Conservation (phyloP, 2,888 invertebrate species). For the Nowickia ferox region DNA sequence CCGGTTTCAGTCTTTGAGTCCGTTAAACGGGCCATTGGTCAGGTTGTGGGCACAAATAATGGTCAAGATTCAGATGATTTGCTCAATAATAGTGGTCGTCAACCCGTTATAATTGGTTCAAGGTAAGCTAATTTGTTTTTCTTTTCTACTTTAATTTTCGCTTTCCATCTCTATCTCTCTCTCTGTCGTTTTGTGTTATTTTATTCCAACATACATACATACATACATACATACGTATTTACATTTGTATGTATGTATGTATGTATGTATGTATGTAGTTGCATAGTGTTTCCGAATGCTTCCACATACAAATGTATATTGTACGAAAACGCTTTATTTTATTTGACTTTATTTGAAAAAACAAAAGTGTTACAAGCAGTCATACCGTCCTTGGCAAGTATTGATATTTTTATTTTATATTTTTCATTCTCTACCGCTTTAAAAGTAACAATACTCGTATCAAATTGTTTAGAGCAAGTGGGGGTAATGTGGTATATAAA, state of each 20-base stretch:
- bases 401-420: not conserved
- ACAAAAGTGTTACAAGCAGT: constrained; percentile 22
- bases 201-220: constrained; percentile 20
- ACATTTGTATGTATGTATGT: not conserved
- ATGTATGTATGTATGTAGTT: not conserved
- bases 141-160: constrained; percentile 23
- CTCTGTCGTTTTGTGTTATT: not conserved
- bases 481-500: not conserved
- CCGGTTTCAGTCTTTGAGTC: constrained; percentile 82
- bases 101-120: constrained; percentile 81
- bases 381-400: constrained; percentile 16
- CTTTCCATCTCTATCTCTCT: constrained; percentile 4
- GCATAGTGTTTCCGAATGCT: constrained; percentile 14
- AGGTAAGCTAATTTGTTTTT: constrained; percentile 80
- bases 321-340: constrained; percentile 1
- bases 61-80: constrained; percentile 80
- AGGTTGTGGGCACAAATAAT: constrained; percentile 81
- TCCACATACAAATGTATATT: not conserved
- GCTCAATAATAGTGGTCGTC: constrained; percentile 80
- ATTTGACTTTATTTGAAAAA: not conserved
- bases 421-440: not conserved
- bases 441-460: not conserved
- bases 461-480: not conserved
- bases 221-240: not conserved
- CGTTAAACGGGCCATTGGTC: constrained; percentile 82